A percentile compares a stretch with the other conserved stretches of the same genome.
phyloP scores from a whole-genome alignment of 2,888 invertebrate species.

The Calameuta idolon region DNA sequence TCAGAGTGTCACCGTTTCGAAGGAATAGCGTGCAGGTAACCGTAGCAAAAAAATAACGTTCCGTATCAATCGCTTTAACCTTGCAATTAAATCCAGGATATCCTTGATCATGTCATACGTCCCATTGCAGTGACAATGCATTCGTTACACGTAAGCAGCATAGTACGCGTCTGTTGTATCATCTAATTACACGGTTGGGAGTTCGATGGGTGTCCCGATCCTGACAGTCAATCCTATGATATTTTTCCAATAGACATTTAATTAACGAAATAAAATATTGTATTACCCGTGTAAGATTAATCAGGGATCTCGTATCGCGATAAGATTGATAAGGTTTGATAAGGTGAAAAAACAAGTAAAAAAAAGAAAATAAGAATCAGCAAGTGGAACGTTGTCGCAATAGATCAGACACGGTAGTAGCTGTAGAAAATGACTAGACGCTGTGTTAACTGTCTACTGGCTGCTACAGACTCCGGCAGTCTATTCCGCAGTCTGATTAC shows the following conservation, averaged over 20 bases:
- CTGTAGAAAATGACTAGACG: background rate
- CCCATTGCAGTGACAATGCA: background rate
- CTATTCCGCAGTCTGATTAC: slow-evolving; percentile 4
- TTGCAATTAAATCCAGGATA: background rate
- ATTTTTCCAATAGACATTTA: background rate
- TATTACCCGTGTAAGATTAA: background rate
- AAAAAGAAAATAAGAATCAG: background rate
- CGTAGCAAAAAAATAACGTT: background rate
- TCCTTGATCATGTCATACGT: background rate
- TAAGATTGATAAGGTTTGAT: background rate
- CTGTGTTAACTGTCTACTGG: background rate
- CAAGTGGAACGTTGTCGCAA: background rate
- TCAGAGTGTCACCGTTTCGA: background rate
- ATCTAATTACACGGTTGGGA: background rate
- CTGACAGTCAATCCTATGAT: background rate
- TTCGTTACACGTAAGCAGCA: background rate
- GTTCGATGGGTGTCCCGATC: background rate
- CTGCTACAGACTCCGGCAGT: background rate
- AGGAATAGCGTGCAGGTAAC: background rate
- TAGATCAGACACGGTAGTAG: background rate
- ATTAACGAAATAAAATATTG: background rate
- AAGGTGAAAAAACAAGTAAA: background rate
- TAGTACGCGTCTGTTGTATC: background rate
- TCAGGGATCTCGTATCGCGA: background rate
- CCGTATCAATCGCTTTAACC: background rate